Conservation (phyloP, 2,888 invertebrate species). For the Folsomia manolachei region DNA sequence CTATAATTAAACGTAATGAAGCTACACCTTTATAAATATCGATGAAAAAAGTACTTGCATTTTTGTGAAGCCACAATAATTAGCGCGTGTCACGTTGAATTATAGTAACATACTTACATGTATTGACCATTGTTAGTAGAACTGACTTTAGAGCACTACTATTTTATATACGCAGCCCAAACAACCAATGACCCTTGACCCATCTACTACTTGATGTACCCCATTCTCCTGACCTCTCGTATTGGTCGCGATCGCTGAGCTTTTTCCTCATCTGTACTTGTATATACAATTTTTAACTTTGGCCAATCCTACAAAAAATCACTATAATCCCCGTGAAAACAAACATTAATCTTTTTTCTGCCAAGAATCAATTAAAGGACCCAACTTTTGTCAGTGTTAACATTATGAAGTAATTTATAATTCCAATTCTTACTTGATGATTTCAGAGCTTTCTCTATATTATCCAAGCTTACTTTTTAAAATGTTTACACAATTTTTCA, state of each 20-base stretch:
- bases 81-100: not conserved
- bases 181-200: constrained; percentile 11
- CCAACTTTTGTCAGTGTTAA: not conserved
- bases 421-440: no score
- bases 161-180: constrained; percentile 29
- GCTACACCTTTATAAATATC: no score
- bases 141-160: constrained; percentile 19
- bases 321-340: not conserved
- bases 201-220: no score
- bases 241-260: constrained; percentile 24
- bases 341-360: not conserved
- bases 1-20: no score
- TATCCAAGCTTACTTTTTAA: not conserved
- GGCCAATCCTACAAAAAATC: not conserved
- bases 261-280: constrained; percentile 13
- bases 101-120: no score
- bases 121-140: constrained; percentile 5
- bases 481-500: not conserved
- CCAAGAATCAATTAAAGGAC: not conserved
- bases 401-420: not conserved
- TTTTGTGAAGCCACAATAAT: not conserved
- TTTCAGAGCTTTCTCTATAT: not conserved
- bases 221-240: constrained; percentile 16
- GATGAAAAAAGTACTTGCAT: no score
- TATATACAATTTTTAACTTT: no score